Evolutionary conservation across 2,113 vertebrate genomes (phyloP), one percentile per base, ranked within the genome.

Genomic region (Trinectes maculatus): DNA sequence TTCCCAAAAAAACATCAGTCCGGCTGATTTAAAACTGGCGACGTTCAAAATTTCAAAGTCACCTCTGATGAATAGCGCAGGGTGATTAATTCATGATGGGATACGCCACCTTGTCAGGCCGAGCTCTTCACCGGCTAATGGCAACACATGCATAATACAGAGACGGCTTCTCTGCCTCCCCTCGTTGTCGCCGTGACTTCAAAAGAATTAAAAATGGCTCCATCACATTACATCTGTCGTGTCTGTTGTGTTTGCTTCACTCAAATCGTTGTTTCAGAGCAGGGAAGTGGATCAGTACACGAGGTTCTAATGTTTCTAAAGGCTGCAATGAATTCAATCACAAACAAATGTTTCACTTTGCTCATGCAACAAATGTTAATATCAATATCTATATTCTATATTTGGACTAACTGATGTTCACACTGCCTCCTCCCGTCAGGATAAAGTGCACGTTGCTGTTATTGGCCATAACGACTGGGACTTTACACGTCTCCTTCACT

Each of bases 71-170:
- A 82, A 80, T 57, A 58, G 75, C 9, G 24, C 25, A 1, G 18
- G 47, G 79, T 81, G 81, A 86, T 89, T 85, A 77, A 85, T 88
- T 86, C 70, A 78, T 85, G 78, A 77, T 64, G 80, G 77, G 78
- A 72, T 36, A 31, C 26, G 49, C 70, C 60, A 82, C 77, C 74
- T 74, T 85, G 78, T 87, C 79, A 82, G 77, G 66, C 63, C 68
- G 12, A 53, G 59, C 77, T 72, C 72, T 74, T 79, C 79, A 69
- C 65, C 5, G 54, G 49, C 28, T 84, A 77, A 90, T 67, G 58
- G 77, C 61, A 79, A 69, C 75, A 80, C 87, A 85, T 82, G 69
- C 80, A 85, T 87, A 85, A 88, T 83, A 81, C 59, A 89, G 76
- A 63, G 58, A 56, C 34, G 62, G 44, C 29, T 51, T n/a, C 49